Evolutionary conservation across 2,797 vertebrate genomes (phyloP), one percentile per base, ranked within the genome.

Genomic region (Stomatorhinus walkeri): DNA sequence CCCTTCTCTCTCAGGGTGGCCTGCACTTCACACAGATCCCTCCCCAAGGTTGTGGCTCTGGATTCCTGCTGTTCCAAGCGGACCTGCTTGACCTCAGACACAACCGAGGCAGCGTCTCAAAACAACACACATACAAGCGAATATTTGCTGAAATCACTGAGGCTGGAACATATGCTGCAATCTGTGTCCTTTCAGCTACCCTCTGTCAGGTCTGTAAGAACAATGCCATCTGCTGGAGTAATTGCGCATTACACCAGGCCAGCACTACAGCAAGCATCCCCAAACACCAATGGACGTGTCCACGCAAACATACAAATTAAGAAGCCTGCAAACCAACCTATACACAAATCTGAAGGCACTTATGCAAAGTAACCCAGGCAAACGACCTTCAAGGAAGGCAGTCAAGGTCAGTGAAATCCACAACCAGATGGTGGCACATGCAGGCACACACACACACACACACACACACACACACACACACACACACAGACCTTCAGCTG

Each of bases 41-140:
- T 89, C 88, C 93, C 95, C 56, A 95, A 90, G 83, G 95, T 93
- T 28, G 36, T 10, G 85, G 96, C 90, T 88, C 92, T 93, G 14
- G 91, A 88, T 92, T 96, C 95, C 88, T 94, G 95, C 88, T 94
- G 93, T 19, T 95, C 95, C 90, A 96, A 92, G 59, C 93, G 91
- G 54, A 92, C 89, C 97, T 97, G 92, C 85, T 89, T 88, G 79
- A 1, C 68, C 0, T 87, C 24, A 48, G 81, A 10, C 43, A 84
- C 3, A 84, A 40, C 10, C 2, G 46, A 48, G 81, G 81, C 40
- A 51, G 89, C 49, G 0, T 51, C 64, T 90, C 85, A 90, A 2
- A 24, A 46, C 5, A 22, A 0, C 3, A 84, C 14, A 14, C 7
- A 54, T 19, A 51, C 72, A 76, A 87, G 43, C 0, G 14, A 59